Evolutionary conservation across 2,113 vertebrate species (phyloP), one percentile per base, ranked within the genome.

Genomic region (Callipepla squamata): DNA sequence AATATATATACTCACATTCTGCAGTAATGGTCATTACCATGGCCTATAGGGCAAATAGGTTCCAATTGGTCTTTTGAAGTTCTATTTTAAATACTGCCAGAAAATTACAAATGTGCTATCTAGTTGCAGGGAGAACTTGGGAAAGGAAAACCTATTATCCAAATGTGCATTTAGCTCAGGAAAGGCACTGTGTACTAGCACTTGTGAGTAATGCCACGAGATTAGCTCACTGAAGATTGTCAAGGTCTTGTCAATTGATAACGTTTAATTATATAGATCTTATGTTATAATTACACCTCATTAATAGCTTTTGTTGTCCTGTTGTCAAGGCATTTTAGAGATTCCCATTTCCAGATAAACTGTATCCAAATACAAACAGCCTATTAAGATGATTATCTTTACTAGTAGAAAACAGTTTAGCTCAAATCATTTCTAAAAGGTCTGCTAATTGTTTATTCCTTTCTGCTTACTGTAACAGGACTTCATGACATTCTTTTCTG

Each of bases 321-420:
- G 34, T 83, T 87, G 62, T 90, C 59, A 80, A 86, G 63, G 51
- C 58, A 59, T 82, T 59, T 58, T 76, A 85, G 32, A 40, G 53
- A 93, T 72, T 92, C 59, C 28, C 28, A 38, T 81, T 84, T 88
- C 47, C 67, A 91, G 67, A 93, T 55, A 82, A 95, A 72, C 61
- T 42, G 66, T 38, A 93, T 72, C 69, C 19, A 94, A 94, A 92
- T 30, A 66, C 89, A 92, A 90, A 70, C 51, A 74, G 34, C 86
- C 44, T 92, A 85, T 92, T 93, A 84, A 80, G 70, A 62, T 87
- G 1, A 93, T 86, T 87, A 84, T 89, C 66, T 96, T 83, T 87
- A 17, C 22, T 25, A 81, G 69, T 32, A 68, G 73, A 84, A 91
- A 79, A 80, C 15, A 75, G 91, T 85, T 95, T 77, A 86, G 8